Base-by-base conservation (phyloP, 1,140 invertebrate species). In the Leucophenga varia region DNA sequence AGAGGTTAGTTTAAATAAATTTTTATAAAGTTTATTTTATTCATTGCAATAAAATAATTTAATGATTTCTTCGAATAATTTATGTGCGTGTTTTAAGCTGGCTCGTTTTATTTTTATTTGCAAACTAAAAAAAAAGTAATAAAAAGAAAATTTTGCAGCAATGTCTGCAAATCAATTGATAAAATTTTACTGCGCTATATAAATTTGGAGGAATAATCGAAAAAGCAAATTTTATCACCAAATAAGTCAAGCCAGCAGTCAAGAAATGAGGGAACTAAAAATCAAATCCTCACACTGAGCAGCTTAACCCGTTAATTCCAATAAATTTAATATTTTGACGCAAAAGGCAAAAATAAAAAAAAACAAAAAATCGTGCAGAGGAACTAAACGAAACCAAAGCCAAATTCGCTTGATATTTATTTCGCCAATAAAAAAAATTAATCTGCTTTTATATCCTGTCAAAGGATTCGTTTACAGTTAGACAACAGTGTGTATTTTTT, bases 341-440 rank as follows among this genome's bases (percentile, higher is more conserved):
- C 22, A 25, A 10, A 10, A 25, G 5, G 5, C 22, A 25, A 10
- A 5, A 5, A 25, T 25, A 25, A 5, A 25, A 5, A 10, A 5
- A 25, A 5, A n/a, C n/a, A n/a, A n/a, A n/a, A n/a, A n/a, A 47
- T 21, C 31, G 32, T 10, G 30, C 30, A 9, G 16, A 14, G 17
- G 19, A 47, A 52, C 50, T 52, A 37, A 10, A 16, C 38, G 36
- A 13, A 35, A 35, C 5, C n/a, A 25, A 10, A 5, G 10, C 5
- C 22, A 25, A 25, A 10, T 25, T 25, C 22, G 34, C n/a, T 5
- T n/a, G 34, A 35, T 14, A 35, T n/a, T n/a, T 63, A 67, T 55
- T 65, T 57, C 56, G 57, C 61, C 65, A 70, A 70, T 70, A 70
- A 70, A 70, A 70, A 70, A 70, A 63, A 63, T 53, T 70, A 70